Percentiles rank a stretch among this genome's conserved stretches.
phyloP scores from a whole-genome alignment of 2,797 vertebrate species.

The Prunella strophiata region DNA sequence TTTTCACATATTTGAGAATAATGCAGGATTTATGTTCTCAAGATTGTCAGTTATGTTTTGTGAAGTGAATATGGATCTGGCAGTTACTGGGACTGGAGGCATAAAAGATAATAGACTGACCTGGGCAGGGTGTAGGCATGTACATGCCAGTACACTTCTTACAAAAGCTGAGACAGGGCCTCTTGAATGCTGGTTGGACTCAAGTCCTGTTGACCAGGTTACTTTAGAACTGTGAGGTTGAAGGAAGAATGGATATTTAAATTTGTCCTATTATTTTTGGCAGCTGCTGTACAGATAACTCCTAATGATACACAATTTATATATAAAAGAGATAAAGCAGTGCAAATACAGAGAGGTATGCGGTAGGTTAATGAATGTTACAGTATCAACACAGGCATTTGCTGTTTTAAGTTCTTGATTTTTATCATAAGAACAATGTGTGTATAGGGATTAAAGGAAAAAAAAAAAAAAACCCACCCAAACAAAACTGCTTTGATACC shows the following conservation, averaged over 20 bases:
- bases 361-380: background rate
- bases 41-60: background rate
- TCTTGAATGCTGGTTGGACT: background rate
- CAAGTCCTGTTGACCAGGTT: background rate
- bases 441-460: background rate
- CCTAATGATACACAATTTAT: background rate
- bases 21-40: background rate
- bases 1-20: background rate
- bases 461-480: fast-evolving
- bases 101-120: background rate
- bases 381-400: background rate
- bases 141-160: background rate
- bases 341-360: background rate
- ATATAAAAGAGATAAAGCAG: background rate
- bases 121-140: background rate
- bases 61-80: background rate
- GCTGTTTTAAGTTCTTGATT: background rate
- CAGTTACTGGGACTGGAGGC: background rate
- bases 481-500: background rate
- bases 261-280: background rate
- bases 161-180: background rate
- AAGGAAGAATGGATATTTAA: background rate
- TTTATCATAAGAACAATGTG: background rate
- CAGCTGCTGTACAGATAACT: background rate
- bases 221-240: background rate